Percentiles rank a stretch among this genome's conserved stretches.
Evolutionary conservation across 2,113 vertebrate species (phyloP).

Genomic region (Nibea coibor): DNA sequence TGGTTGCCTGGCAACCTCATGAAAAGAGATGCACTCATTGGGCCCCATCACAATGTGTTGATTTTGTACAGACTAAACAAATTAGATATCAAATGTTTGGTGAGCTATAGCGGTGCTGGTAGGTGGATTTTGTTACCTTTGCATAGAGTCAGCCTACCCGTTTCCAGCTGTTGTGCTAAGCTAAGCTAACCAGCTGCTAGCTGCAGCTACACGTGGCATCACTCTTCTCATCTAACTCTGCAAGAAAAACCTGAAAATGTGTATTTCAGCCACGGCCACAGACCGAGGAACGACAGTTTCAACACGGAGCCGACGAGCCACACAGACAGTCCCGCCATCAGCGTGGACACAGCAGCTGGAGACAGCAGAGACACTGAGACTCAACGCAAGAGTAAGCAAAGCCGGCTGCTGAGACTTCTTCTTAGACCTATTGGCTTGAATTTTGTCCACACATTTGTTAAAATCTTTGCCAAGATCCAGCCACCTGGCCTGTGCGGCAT

Average conservation of each 20-base stretch:
- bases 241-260: background rate
- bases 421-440: no score
- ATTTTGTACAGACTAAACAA: no score
- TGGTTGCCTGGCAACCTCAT: background rate
- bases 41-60: background rate
- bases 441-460: no score
- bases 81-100: no score
- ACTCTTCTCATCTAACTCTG: background rate
- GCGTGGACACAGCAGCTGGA: slow-evolving; percentile 48
- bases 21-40: no score
- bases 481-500: no score
- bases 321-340: slow-evolving; percentile 60
- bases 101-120: no score
- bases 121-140: no score
- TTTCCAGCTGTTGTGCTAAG: background rate
- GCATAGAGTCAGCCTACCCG: background rate
- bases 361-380: slow-evolving; percentile 54
- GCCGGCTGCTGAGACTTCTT: background rate
- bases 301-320: slow-evolving; percentile 75
- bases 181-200: background rate
- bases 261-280: slow-evolving; percentile 81
- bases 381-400: slow-evolving; percentile 82
- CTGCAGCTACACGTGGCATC: no score
- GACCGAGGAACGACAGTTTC: slow-evolving; percentile 87
- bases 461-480: no score